Percentiles rank a stretch among this genome's conserved stretches.
phyloP scores from a whole-genome alignment of 2,888 invertebrate genomes.

The Hyposoter dolosus region DNA sequence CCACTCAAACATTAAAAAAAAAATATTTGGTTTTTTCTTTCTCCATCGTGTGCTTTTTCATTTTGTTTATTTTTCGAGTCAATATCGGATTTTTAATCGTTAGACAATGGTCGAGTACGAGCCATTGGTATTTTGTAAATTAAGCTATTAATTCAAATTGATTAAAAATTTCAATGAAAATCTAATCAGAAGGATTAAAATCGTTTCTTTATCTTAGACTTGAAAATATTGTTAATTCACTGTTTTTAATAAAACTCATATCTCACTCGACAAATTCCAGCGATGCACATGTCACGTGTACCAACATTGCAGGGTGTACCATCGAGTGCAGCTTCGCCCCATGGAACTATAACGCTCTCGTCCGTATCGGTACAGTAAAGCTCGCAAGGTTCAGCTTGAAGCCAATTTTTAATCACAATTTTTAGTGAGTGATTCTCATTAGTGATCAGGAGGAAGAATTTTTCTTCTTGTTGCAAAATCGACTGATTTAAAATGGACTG shows the following conservation, averaged over 20 bases:
- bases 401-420: constrained; percentile 63
- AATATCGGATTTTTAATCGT: background rate
- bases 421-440: constrained; percentile 24
- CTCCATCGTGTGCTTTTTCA: background rate
- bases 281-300: constrained; percentile 88
- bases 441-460: background rate
- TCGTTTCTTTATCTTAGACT: no score
- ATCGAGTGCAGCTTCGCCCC: constrained; percentile 87
- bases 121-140: no score
- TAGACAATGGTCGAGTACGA: background rate
- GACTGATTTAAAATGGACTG: background rate
- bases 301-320: constrained; percentile 88
- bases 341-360: constrained; percentile 86
- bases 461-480: background rate
- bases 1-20: background rate
- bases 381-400: constrained; percentile 86
- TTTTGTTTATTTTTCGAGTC: background rate
- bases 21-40: background rate
- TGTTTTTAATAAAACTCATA: background rate
- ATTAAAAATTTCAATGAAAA: no score
- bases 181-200: no score
- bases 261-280: constrained; percentile 88
- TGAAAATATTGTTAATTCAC: background rate
- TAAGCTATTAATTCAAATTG: no score
- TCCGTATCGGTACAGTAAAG: constrained; percentile 88